Base-by-base conservation (phyloP, 2,888 invertebrate genomes). In the Desoria tigrina region DNA sequence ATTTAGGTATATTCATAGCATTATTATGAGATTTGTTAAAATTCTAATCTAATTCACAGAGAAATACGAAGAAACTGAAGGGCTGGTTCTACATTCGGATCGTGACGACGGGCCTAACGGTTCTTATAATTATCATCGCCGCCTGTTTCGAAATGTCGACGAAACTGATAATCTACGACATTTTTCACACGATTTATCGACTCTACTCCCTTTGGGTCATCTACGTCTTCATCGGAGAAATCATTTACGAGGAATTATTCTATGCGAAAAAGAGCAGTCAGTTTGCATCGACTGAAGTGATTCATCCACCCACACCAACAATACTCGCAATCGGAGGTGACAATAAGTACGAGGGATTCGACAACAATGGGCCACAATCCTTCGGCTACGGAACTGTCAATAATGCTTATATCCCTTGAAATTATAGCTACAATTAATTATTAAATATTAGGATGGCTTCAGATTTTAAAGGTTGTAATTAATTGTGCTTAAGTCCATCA, bases 21-120 rank as follows among this genome's bases (percentile, higher is more conserved):
- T 9, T 45, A 11, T 45, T 11, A 6, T 51, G 16, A 6, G 21
- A 24, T 51, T 7, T 32, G 6, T 7, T 24, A 49, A 49, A 50
- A 9, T 23, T 24, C 21, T 18, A 24, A 27, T 59, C 49, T 49
- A 51, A 53, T 26, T 56, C 61, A 27, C 66, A 74, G 74, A 69
- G 63, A 69, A 63, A 66, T 50, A 65, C 67, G 21, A 63, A 61
- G 28, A 58, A 68, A 11, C 67, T 72, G 50, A 71, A 70, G 61
- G 63, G 62, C 55, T 74, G 74, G 74, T 74, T 73, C 61, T 68
- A 69, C 54, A 65, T 73, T 49, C 70, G 73, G 37, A 45, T 66
- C 1, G 58, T 66, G n/a, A 69, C 67, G 1, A 64, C 69, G 1
- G 27, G 64, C 1, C 39, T 64, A 1, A 64, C 66, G 14, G 14